Evolutionary conservation across 1,140 invertebrate species (phyloP).

Genomic region (Batillaria attramentaria): DNA sequence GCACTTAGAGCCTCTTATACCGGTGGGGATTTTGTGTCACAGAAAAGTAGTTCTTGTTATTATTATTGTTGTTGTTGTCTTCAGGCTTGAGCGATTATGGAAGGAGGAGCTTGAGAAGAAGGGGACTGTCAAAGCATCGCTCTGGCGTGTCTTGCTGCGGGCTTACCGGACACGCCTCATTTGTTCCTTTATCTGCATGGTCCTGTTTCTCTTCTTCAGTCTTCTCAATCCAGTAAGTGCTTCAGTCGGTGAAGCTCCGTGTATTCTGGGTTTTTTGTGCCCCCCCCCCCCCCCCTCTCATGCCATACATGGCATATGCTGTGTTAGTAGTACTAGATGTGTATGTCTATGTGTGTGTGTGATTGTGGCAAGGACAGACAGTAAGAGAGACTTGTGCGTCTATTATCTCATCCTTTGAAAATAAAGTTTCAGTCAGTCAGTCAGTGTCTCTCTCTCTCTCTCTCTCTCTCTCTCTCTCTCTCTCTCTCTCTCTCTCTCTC

Average conservation of each 20-base stretch:
- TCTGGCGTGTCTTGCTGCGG: conserved; percentile 74
- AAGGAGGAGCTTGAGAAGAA: conserved; percentile 65
- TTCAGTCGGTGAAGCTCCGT: not conserved
- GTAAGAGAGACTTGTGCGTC: too few relatives aligned
- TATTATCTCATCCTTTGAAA: too few relatives aligned
- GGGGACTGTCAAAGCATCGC: conserved; percentile 69
- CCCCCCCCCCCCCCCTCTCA: too few relatives aligned
- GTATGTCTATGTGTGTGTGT: conserved; percentile 7
- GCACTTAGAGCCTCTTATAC: too few relatives aligned
- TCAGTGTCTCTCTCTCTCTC: not conserved
- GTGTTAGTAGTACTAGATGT: not conserved
- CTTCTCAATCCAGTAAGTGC: conserved; percentile 78
- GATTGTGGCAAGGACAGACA: too few relatives aligned
- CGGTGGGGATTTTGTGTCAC: too few relatives aligned
- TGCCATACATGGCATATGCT: not conserved
- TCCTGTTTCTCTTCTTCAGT: conserved; percentile 75
- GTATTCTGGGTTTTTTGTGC: not conserved
- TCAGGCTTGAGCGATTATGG: conserved; percentile 69
- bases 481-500: too few relatives aligned
- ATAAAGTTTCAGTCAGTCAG: too few relatives aligned
- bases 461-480: too few relatives aligned
- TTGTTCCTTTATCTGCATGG: conserved; percentile 74
- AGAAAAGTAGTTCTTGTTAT: not conserved
- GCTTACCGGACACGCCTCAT: conserved; percentile 77
- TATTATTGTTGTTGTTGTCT: conserved; percentile 24